phyloP scores from a whole-genome alignment of 1,140 invertebrate genomes.

The Drosophila insularis region DNA sequence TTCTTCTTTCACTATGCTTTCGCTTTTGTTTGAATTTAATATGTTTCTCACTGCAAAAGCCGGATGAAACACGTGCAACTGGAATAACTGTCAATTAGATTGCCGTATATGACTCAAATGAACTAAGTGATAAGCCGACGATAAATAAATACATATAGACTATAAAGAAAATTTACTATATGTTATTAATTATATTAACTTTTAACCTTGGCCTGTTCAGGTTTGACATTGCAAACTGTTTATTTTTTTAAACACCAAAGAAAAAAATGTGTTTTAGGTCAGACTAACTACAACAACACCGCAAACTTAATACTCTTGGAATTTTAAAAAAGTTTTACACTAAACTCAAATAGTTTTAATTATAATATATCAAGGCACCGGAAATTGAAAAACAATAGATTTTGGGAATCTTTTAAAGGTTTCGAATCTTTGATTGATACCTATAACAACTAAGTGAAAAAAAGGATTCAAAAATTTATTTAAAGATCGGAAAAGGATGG shows the following conservation, averaged over 20 bases:
- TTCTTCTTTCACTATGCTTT: conserved; percentile 37
- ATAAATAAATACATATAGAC: neutral
- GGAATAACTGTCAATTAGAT: conserved; percentile 1
- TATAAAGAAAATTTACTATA: conserved; percentile 3
- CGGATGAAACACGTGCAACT: conserved; percentile 14
- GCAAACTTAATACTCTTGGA: neutral
- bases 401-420: too few species aligned
- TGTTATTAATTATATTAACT: conserved; percentile 1
- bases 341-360: too few species aligned
- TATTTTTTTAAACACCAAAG: conserved; percentile 1
- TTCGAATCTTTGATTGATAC: too few species aligned
- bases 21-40: conserved; percentile 38
- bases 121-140: neutral
- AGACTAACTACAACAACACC: neutral
- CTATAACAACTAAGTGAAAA: too few species aligned
- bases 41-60: conserved; percentile 3
- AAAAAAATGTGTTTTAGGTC: neutral
- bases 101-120: conserved; percentile 9
- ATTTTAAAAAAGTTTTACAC: too few species aligned
- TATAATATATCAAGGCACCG: too few species aligned
- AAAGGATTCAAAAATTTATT: too few species aligned
- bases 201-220: conserved; percentile 15
- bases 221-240: conserved; percentile 1
- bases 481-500: too few species aligned
- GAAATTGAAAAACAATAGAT: too few species aligned